phyloP scores from a whole-genome alignment of 30 jellyfish, hydroid and myxozoan genomes.

The Haliclystus octoradiatus region DNA sequence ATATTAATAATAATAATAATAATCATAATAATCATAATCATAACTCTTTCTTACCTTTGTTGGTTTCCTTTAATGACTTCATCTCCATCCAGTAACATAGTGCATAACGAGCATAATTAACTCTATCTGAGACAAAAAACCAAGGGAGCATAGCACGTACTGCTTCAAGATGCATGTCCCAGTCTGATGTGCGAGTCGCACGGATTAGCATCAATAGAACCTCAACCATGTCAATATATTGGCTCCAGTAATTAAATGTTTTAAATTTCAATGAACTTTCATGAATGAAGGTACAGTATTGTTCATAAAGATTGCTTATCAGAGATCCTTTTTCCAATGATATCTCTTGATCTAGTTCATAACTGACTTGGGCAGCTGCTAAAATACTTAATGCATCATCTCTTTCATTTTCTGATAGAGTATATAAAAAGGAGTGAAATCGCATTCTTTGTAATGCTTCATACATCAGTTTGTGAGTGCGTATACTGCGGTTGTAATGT shows the following conservation, averaged over 20 bases:
- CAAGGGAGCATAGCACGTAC: conserved; percentile 52
- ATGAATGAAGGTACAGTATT: no score
- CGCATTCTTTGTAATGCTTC: conserved; percentile 41
- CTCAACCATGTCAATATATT: conserved; percentile 46
- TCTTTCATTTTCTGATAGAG: conserved; percentile 25
- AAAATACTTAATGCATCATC: no score
- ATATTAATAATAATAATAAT: no score
- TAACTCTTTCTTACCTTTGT: conserved; percentile 36
- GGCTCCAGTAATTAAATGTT: conserved; percentile 36
- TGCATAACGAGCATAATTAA: conserved; percentile 33
- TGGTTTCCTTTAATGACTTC: conserved; percentile 12
- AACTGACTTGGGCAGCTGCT: no score
- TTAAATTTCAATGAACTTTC: no score
- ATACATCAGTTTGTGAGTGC: conserved; percentile 32
- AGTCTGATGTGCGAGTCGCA: conserved; percentile 49
- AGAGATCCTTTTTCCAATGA: no score
- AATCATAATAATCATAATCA: not conserved
- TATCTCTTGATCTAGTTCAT: no score
- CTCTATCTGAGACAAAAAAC: conserved; percentile 45
- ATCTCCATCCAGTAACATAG: conserved; percentile 40
- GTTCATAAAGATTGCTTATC: no score
- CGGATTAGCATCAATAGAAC: conserved; percentile 22
- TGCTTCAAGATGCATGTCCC: conserved; percentile 42
- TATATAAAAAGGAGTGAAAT: conserved; percentile 10
- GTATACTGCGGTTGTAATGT: conserved; percentile 31